A percentile compares a stretch with the other conserved stretches of the same genome.
Evolutionary conservation across 2,888 invertebrate species (phyloP).

Genomic region (Sminthurides aquaticus): DNA sequence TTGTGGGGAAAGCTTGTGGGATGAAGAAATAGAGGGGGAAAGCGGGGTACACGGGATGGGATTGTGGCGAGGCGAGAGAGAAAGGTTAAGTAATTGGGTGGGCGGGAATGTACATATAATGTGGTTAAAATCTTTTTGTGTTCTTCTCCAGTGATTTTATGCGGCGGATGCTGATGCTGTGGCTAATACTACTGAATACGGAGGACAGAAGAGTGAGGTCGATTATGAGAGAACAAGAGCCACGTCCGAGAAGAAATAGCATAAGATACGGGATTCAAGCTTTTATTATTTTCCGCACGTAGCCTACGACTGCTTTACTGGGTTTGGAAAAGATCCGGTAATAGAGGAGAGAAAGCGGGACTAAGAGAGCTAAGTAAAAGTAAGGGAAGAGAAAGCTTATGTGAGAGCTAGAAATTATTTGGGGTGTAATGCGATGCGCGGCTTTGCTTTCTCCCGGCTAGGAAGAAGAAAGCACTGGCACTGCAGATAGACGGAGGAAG

Average conservation of each 20-base stretch:
- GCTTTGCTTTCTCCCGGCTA: no score
- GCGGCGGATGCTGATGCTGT: neutral
- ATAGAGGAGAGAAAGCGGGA: neutral
- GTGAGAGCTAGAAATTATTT: no score
- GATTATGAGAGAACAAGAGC: neutral
- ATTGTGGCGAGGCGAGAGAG: conserved; percentile 4
- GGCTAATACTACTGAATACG: neutral
- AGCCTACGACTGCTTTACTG: neutral
- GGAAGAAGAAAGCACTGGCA: no score
- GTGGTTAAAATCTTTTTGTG: neutral
- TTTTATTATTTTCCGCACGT: neutral
- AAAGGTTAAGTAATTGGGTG: neutral
- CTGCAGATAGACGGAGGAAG: no score
- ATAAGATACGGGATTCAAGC: no score
- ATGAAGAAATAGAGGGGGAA: neutral
- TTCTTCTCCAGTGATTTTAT: neutral
- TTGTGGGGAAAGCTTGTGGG: neutral
- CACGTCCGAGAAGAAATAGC: neutral
- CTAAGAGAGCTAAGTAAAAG: neutral
- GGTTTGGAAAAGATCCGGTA: neutral
- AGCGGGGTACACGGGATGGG: neutral
- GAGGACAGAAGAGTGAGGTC: neutral
- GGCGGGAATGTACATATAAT: neutral
- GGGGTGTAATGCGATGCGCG: no score
- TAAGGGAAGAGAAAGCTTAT: neutral